Percentiles rank a stretch among this genome's conserved stretches.
phyloP scores from a whole-genome alignment of 2,888 invertebrate genomes.

The Sialis fuliginosa region DNA sequence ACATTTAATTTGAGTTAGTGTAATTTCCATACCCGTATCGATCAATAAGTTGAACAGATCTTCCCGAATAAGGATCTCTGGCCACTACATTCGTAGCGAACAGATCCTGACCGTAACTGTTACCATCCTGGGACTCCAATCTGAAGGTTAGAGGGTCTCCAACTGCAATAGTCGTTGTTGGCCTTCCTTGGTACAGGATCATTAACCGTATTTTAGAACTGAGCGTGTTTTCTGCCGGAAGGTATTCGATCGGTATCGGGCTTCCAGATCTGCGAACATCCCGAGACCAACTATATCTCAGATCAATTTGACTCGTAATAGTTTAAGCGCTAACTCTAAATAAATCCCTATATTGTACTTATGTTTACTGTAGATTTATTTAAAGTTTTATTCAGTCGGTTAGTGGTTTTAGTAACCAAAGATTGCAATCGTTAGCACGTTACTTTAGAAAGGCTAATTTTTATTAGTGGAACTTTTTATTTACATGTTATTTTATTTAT shows the following conservation, averaged over 20 bases:
- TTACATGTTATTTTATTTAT: not conserved
- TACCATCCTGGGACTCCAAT: constrained; percentile 75
- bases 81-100: constrained; percentile 88
- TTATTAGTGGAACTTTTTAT: not conserved
- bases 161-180: constrained; percentile 84
- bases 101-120: constrained; percentile 74
- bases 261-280: constrained; percentile 60
- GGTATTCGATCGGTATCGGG: constrained; percentile 80
- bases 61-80: constrained; percentile 78
- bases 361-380: not conserved
- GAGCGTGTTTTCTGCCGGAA: constrained; percentile 79
- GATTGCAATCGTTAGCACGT: not conserved
- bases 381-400: constrained; percentile 2
- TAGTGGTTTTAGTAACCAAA: constrained; percentile 5
- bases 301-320: constrained; percentile 20
- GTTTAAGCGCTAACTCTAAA: constrained; percentile 5
- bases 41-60: constrained; percentile 79
- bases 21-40: constrained; percentile 54
- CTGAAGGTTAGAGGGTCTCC: constrained; percentile 83
- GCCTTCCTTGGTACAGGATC: constrained; percentile 77
- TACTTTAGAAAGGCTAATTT: not conserved
- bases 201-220: constrained; percentile 73
- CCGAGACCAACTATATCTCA: constrained; percentile 30
- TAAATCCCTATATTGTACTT: constrained; percentile 23
- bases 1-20: not conserved